These are phyloP conservation scores for Megalonaias nervosa DNA, from an alignment of 1,140 invertebrate genomes.

Conservation along the genomic window DNA sequence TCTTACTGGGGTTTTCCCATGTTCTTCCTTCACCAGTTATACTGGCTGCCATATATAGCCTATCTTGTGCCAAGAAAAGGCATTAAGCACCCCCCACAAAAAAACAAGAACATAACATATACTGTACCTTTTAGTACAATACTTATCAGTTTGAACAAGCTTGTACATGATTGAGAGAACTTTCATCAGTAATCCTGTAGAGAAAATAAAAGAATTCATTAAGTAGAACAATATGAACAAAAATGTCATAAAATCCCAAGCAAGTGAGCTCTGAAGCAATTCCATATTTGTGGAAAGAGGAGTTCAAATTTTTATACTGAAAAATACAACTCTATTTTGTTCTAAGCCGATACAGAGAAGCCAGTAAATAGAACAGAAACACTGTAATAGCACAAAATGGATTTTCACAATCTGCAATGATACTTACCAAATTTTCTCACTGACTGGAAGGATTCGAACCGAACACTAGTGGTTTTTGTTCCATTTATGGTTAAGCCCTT, in stretches of 20 bases:
- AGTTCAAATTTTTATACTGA: no score
- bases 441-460: slow-evolving; percentile 32
- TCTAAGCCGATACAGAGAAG: neutral
- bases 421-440: slow-evolving; percentile 46
- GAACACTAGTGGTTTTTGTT: slow-evolving; percentile 21
- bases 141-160: slow-evolving; percentile 46
- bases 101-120: neutral
- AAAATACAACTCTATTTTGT: neutral
- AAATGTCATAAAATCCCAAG: no score
- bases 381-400: no score
- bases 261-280: no score
- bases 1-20: neutral
- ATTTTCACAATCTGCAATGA: neutral
- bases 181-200: slow-evolving; percentile 49
- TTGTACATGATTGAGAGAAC: slow-evolving; percentile 49
- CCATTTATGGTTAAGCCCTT: slow-evolving; percentile 16
- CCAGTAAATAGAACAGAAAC: neutral
- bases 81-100: neutral
- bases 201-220: slow-evolving; percentile 5
- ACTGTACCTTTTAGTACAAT: slow-evolving; percentile 60
- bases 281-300: no score
- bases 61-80: neutral
- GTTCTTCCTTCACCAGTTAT: neutral
- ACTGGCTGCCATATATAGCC: neutral
- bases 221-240: no score